phyloP scores from a whole-genome alignment of 35 echinoderm and acorn worm genomes.

The Hemicentrotus pulcherrimus region DNA sequence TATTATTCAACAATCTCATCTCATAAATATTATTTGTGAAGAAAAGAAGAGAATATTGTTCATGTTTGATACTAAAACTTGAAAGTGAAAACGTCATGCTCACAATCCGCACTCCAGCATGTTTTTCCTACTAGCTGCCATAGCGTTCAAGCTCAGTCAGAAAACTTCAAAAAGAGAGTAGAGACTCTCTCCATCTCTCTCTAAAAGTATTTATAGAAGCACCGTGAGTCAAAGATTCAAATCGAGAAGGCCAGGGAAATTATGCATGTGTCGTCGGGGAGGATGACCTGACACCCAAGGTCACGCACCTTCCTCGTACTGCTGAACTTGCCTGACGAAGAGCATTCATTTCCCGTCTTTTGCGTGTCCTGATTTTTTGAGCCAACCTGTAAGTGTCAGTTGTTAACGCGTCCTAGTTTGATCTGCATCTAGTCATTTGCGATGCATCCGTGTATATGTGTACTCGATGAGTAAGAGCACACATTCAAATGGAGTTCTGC shows the following conservation, averaged over 20 bases:
- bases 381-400: not conserved
- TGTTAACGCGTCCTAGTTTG: constrained; percentile 1
- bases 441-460: not conserved
- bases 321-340: not conserved
- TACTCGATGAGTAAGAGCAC: not conserved
- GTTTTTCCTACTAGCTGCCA: not conserved
- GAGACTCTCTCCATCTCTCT: not conserved
- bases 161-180: not conserved
- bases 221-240: not conserved
- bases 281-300: not conserved
- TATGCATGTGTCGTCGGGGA: not conserved
- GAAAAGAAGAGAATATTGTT: no score
- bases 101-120: not conserved
- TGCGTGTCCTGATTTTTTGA: not conserved
- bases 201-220: constrained; percentile 5
- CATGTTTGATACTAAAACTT: no score
- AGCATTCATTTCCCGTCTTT: not conserved
- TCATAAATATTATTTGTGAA: no score
- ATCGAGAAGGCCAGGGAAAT: constrained; percentile 23
- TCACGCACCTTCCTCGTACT: not conserved
- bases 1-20: no score
- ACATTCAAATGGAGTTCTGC: not conserved
- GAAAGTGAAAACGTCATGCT: not conserved
- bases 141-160: not conserved
- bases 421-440: not conserved